Percentiles rank a stretch among this genome's conserved stretches.
phyloP scores from a whole-genome alignment of 2,888 invertebrate species.

The Alloscopus bannaensis region DNA sequence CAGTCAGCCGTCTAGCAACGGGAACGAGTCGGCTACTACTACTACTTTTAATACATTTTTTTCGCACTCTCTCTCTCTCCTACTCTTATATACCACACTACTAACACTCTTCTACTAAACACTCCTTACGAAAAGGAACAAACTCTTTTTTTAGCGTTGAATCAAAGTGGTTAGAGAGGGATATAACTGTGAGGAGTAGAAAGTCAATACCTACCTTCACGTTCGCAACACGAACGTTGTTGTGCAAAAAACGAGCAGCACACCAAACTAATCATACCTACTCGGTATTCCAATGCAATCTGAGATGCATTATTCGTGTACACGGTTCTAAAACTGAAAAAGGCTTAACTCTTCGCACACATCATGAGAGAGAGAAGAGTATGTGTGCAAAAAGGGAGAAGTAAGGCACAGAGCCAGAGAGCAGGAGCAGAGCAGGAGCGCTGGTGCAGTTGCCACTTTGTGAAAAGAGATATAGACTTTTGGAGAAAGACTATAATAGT shows the following conservation, averaged over 20 bases:
- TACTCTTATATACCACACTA: background rate
- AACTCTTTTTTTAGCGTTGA: conserved; percentile 12
- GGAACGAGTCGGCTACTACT: conserved; percentile 26
- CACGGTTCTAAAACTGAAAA: conserved; percentile 5
- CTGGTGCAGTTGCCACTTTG: conserved; percentile 16
- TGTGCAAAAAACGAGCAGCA: background rate
- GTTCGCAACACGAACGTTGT: background rate
- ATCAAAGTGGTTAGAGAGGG: background rate
- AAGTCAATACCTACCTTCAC: too few relatives aligned
- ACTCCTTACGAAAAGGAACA: conserved; percentile 20
- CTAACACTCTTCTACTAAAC: background rate
- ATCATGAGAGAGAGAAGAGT: conserved; percentile 3
- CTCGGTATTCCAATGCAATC: background rate
- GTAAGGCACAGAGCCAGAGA: background rate
- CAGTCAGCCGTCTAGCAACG: conserved; percentile 53
- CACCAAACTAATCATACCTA: background rate
- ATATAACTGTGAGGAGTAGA: too few relatives aligned
- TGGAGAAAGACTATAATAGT: background rate
- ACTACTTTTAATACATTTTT: conserved; percentile 8
- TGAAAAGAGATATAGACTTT: conserved; percentile 4
- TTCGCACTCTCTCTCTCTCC: background rate
- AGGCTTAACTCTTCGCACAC: background rate
- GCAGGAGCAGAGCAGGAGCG: background rate
- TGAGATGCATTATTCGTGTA: conserved; percentile 20
- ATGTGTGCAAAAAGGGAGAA: background rate